A percentile compares a stretch with the other conserved stretches of the same genome.
Conservation (phyloP, 2,797 vertebrate species). For the Enteromius afrohamiltoni region DNA sequence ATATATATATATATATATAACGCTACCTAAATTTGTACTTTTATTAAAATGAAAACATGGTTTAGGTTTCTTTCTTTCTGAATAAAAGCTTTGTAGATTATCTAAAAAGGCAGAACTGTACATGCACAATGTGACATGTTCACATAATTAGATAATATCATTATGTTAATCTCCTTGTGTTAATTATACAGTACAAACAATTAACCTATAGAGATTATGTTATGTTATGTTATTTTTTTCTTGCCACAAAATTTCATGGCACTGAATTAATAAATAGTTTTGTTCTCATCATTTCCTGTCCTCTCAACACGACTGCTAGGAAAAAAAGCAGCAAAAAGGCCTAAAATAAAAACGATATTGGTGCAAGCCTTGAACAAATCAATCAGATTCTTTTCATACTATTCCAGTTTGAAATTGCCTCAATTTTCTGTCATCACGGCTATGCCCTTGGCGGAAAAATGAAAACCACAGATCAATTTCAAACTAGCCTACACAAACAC, state of each 20-base stretch:
- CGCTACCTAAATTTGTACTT: background rate
- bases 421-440: conserved; percentile 21
- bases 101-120: background rate
- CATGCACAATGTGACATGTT: background rate
- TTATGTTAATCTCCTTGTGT: background rate
- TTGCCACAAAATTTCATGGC: background rate
- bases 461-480: conserved; percentile 45
- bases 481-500: conserved; percentile 7
- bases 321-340: background rate
- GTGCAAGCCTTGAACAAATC: conserved; percentile 31
- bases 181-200: background rate
- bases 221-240: background rate
- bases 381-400: conserved; percentile 13
- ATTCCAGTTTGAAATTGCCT: conserved; percentile 37
- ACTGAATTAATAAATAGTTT: background rate
- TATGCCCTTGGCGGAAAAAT: conserved; percentile 37
- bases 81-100: background rate
- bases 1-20: too few relatives aligned
- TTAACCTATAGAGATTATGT: background rate
- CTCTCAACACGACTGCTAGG: background rate
- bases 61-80: background rate
- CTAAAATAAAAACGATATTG: conserved; percentile 32
- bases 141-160: background rate
- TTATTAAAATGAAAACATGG: background rate
- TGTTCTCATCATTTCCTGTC: background rate